These are phyloP conservation scores for Osmerus mordax DNA, from an alignment of 2,113 vertebrate genomes.

Conservation along the genomic window DNA sequence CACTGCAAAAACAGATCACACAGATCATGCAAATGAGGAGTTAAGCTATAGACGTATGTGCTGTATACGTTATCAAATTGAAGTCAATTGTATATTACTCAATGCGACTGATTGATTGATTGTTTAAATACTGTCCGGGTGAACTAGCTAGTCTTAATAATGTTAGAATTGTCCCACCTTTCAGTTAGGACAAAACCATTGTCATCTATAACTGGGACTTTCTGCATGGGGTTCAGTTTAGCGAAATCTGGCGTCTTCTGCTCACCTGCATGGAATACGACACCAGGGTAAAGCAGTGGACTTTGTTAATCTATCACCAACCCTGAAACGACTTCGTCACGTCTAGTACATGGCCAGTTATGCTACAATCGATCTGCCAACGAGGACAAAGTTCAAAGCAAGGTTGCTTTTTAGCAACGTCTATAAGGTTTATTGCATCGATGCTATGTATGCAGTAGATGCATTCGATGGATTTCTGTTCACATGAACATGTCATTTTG, in stretches of 20 bases:
- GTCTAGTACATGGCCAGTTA: background rate
- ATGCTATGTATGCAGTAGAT: background rate
- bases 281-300: background rate
- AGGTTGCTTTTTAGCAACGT: background rate
- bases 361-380: background rate
- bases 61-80: no score
- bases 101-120: no score
- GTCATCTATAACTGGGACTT: conserved; percentile 71
- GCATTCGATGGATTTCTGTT: background rate
- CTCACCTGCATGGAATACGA: conserved; percentile 51
- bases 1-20: conserved; percentile 44
- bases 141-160: no score
- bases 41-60: no score
- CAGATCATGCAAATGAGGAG: no score
- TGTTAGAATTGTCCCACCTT: conserved; percentile 52
- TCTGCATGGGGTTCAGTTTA: conserved; percentile 71
- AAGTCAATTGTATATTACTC: no score
- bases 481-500: conserved; percentile 4
- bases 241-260: conserved; percentile 61
- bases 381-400: conserved; percentile 35
- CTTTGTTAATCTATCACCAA: background rate
- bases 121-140: no score
- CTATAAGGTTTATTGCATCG: background rate
- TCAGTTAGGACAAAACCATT: conserved; percentile 70
- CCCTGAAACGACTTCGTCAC: no score